Base-by-base conservation (phyloP, 2,888 invertebrate species). In the Cacoxenus indagator region DNA sequence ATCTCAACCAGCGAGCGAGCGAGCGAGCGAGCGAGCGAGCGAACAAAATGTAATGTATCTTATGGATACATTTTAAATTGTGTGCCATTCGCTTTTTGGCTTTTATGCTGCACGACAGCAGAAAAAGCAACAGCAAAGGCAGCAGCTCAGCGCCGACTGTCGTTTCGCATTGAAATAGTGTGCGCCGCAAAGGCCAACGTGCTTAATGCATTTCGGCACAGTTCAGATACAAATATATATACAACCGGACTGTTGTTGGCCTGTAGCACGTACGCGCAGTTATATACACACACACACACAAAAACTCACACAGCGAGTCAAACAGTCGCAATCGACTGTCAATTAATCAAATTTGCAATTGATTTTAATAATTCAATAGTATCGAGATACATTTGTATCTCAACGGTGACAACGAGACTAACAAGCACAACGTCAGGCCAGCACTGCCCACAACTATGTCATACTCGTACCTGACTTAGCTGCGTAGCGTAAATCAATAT, bases 281-380 rank as follows among this genome's bases (percentile, higher is more conserved):
- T 19, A 59, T 70, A 67, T 70, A 22, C 29, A 29, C 43, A 37
- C 29, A 48, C 14, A 48, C 29, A 48, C n/a, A 46, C 64, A 46
- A 5, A 26, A 11, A 37, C 17, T 45, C 26, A 62, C n/a, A n/a
- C n/a, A n/a, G n/a, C n/a, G n/a, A n/a, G n/a, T n/a, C n/a, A n/a
- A n/a, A 73, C 72, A 75, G 78, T 81, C 74, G 76, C 81, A 78
- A 75, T 73, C 45, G 74, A 67, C 74, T 72, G 76, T 73, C 81
- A 81, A 83, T 83, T 82, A 83, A 82, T 83, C 81, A 82, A 77
- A 76, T 68, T 68, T 65, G 73, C 74, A 73, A 78, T 82, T 75
- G 74, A 77, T 78, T 80, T 80, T 71, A 75, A 74, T 80, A 78
- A 74, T 78, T 76, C 73, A 75, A 69, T 75, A 72, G 71, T 70